Conservation (phyloP, 2,888 invertebrate genomes). For the Adelphocoris suturalis region DNA sequence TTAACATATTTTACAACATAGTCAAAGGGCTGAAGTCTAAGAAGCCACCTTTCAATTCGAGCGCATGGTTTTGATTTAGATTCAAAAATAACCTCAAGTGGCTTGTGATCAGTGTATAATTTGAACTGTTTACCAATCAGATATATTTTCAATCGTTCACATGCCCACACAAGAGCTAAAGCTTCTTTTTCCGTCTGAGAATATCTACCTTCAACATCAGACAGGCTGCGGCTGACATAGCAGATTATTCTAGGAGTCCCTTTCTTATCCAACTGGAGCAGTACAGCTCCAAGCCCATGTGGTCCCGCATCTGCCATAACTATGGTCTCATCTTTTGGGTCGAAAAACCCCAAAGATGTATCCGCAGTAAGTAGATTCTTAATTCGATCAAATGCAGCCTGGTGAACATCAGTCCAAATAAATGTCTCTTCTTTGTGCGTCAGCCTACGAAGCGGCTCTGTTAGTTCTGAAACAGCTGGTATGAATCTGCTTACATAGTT, state of each 20-base stretch:
- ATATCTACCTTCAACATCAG: constrained; percentile 53
- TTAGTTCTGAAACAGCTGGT: no score
- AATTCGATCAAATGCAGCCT: neutral
- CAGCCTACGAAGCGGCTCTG: no score
- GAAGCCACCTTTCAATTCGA: constrained; percentile 30
- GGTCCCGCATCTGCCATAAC: constrained; percentile 61
- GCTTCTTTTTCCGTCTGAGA: constrained; percentile 68
- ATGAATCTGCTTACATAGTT: no score
- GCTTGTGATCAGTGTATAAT: constrained; percentile 14
- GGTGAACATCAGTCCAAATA: no score
- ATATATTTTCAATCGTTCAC: constrained; percentile 9
- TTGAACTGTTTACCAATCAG: constrained; percentile 25
- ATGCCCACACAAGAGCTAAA: constrained; percentile 40
- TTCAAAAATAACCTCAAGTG: neutral
- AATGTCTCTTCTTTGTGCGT: no score
- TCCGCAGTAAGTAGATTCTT: neutral
- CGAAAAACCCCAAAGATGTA: neutral
- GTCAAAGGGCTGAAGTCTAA: neutral
- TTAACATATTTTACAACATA: neutral
- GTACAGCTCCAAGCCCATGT: constrained; percentile 46
- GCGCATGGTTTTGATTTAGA: neutral
- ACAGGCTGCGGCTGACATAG: constrained; percentile 53
- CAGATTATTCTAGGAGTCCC: constrained; percentile 34
- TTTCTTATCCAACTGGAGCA: neutral
- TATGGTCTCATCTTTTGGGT: neutral